phyloP scores from a whole-genome alignment of 1,140 invertebrate genomes.

The Bathynomus jamesi region DNA sequence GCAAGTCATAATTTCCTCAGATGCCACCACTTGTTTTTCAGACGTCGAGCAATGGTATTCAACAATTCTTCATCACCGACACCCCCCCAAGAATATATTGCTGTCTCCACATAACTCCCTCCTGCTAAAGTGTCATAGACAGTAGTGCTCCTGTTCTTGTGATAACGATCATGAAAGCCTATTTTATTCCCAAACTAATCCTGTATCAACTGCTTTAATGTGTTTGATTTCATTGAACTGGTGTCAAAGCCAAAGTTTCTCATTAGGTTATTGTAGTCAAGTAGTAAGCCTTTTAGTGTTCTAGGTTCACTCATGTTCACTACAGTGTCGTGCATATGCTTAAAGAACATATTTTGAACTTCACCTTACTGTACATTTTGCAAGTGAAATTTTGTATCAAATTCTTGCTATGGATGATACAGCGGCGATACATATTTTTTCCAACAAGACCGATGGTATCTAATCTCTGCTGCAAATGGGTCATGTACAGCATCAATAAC shows the following conservation, averaged over 20 bases:
- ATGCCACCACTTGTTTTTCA: constrained; percentile 7
- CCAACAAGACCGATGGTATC: constrained; percentile 1
- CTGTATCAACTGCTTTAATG: too few relatives aligned
- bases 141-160: too few relatives aligned
- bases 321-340: too few relatives aligned
- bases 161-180: too few relatives aligned
- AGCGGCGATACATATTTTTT: constrained; percentile 5
- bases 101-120: not conserved
- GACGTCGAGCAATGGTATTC: not conserved
- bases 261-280: too few relatives aligned
- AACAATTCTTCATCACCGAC: constrained; percentile 5
- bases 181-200: too few relatives aligned
- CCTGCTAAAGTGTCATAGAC: not conserved
- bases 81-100: constrained; percentile 3
- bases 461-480: constrained; percentile 5
- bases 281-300: too few relatives aligned
- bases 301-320: too few relatives aligned
- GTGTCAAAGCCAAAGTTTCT: too few relatives aligned
- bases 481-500: constrained; percentile 3
- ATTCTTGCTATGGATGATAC: not conserved
- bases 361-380: constrained; percentile 7
- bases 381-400: not conserved
- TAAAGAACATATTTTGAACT: constrained; percentile 8
- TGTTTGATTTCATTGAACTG: too few relatives aligned
- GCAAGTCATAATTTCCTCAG: not conserved